Percentiles rank a stretch among this genome's conserved stretches.
phyloP scores from a whole-genome alignment of 2,888 invertebrate genomes.

The Platycheirus rosarum region DNA sequence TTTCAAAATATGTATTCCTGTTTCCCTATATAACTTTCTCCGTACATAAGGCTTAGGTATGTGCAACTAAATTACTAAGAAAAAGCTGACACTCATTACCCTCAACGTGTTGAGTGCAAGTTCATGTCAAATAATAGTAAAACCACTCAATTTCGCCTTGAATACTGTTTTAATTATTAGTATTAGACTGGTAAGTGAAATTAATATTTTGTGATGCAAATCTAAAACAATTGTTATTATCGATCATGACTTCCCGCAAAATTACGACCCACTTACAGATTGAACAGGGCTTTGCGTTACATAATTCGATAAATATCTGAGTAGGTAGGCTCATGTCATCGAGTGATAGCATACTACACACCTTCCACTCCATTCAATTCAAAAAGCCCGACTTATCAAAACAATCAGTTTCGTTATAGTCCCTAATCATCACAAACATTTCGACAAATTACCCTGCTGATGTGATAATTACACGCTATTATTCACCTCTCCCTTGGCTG shows the following conservation, averaged over 20 bases:
- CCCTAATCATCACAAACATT: constrained; percentile 67
- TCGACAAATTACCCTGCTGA: constrained; percentile 72
- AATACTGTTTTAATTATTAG: not conserved
- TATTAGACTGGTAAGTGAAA: not conserved
- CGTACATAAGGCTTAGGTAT: too few species aligned
- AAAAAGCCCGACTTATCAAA: constrained; percentile 36
- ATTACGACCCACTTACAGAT: not conserved
- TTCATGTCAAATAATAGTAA: constrained; percentile 4
- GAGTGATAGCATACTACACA: not conserved
- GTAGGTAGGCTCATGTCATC: constrained; percentile 30
- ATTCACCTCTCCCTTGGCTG: constrained; percentile 38
- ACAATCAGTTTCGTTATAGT: constrained; percentile 64
- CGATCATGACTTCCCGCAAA: not conserved
- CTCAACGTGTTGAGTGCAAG: too few species aligned
- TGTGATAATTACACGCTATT: constrained; percentile 74
- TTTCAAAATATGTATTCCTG: too few species aligned
- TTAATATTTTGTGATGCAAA: constrained; percentile 2
- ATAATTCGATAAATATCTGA: constrained; percentile 34
- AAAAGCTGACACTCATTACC: too few species aligned
- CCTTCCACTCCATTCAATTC: not conserved
- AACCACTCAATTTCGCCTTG: not conserved
- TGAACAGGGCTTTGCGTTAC: constrained; percentile 38
- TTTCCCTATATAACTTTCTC: too few species aligned
- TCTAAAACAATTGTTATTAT: constrained; percentile 20
- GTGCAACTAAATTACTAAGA: too few species aligned